Percentiles rank a stretch among this genome's conserved stretches.
Conservation (phyloP, 2,113 vertebrate genomes). For the Neomonachus schauinslandi region DNA sequence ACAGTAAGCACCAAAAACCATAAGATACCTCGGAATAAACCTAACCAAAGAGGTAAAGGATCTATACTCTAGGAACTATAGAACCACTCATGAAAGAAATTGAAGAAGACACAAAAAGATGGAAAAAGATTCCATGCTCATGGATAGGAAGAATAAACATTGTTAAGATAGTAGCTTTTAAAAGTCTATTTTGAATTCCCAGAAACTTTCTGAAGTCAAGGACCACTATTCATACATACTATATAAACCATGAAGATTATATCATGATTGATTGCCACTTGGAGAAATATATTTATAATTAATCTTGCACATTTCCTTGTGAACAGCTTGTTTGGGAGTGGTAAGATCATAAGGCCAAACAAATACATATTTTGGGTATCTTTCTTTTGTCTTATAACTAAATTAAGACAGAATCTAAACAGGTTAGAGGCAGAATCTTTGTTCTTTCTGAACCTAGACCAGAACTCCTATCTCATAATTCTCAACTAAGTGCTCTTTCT, state of each 20-base stretch:
- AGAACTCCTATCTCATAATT: not conserved
- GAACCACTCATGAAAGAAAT: too few relatives aligned
- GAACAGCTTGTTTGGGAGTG: not conserved
- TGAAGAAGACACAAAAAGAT: too few relatives aligned
- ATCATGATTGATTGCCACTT: not conserved
- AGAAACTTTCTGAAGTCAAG: not conserved
- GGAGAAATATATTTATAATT: not conserved
- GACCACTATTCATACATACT: not conserved
- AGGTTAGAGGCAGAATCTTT: not conserved
- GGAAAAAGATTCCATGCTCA: too few relatives aligned
- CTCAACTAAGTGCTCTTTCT: not conserved
- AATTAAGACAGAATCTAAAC: not conserved
- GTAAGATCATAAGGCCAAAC: not conserved
- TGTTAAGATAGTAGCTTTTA: not conserved
- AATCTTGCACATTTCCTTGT: not conserved
- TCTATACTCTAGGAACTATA: too few relatives aligned
- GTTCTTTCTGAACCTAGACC: not conserved
- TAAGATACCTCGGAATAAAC: too few relatives aligned
- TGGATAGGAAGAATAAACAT: too few relatives aligned
- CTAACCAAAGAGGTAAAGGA: too few relatives aligned
- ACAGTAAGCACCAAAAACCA: too few relatives aligned
- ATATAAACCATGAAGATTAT: not conserved
- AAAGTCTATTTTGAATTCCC: not conserved
- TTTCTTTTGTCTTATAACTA: not conserved
- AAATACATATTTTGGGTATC: not conserved